These are phyloP conservation scores for Pachycephala philippinensis DNA, from an alignment of 2,113 vertebrate genomes.

Conservation along the genomic window DNA sequence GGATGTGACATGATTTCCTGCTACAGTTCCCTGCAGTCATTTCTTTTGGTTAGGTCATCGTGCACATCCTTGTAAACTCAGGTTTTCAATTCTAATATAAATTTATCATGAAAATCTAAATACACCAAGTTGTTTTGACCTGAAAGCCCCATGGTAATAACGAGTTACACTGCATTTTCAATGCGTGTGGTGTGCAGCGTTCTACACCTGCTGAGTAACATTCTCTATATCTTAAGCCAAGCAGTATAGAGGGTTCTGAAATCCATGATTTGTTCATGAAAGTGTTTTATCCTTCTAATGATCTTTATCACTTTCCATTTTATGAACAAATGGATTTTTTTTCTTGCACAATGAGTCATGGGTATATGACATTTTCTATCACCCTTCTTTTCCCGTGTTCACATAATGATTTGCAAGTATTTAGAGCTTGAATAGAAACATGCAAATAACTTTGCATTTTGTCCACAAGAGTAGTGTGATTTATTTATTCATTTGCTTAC, in stretches of 20 bases:
- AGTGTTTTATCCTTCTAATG: background rate
- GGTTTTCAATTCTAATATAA: background rate
- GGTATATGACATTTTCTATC: background rate
- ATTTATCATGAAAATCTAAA: background rate
- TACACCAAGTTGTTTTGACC: background rate
- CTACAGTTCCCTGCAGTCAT: background rate
- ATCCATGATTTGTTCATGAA: background rate
- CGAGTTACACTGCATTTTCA: background rate
- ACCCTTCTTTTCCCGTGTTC: background rate
- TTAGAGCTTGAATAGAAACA: background rate
- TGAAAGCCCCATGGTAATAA: background rate
- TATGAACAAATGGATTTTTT: background rate
- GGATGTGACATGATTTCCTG: background rate
- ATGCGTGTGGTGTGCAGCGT: background rate
- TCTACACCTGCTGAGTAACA: background rate
- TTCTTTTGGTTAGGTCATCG: background rate
- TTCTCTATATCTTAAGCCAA: background rate
- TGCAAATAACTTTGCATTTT: slow-evolving; percentile 13
- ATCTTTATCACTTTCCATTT: background rate
- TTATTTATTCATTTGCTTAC: slow-evolving; percentile 4
- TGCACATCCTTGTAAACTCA: background rate
- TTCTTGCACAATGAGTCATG: background rate
- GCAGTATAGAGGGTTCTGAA: background rate
- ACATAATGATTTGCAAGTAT: background rate
- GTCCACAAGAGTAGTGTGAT: background rate